phyloP scores from a whole-genome alignment of 2,113 vertebrate genomes.

The Rattus rattus region DNA sequence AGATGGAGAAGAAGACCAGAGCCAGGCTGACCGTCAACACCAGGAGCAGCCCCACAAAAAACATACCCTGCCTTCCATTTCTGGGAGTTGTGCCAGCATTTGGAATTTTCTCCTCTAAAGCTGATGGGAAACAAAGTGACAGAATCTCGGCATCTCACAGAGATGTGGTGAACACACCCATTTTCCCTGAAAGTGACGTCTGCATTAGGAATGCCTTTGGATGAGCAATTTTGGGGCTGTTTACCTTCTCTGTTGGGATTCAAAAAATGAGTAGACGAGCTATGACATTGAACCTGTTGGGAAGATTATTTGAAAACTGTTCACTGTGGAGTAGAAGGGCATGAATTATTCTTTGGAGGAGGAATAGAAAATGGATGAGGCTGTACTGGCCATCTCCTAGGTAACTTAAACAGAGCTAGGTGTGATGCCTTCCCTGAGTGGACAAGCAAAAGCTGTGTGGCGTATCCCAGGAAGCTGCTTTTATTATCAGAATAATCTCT shows the following conservation, averaged over 20 bases:
- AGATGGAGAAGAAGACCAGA: constrained; percentile 87
- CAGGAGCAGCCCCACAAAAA: constrained; percentile 82
- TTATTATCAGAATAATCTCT: background rate
- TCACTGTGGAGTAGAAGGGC: background rate
- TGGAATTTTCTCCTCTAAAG: constrained; percentile 71
- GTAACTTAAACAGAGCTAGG: background rate
- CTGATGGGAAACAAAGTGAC: constrained; percentile 68
- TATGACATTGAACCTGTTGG: background rate
- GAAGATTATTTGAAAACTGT: constrained; percentile 12
- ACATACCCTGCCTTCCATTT: constrained; percentile 60
- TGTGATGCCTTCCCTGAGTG: background rate
- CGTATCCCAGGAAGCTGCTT: background rate
- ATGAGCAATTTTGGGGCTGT: background rate
- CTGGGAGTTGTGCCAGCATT: background rate
- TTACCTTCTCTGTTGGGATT: background rate
- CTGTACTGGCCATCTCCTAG: background rate
- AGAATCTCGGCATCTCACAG: background rate
- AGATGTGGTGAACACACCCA: rapidly evolving
- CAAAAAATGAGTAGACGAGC: background rate
- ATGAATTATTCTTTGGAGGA: background rate
- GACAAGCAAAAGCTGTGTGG: background rate
- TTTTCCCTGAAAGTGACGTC: background rate
- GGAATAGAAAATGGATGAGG: background rate
- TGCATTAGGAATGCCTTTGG: background rate
- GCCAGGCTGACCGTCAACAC: constrained; percentile 84